Evolutionary conservation across 2,888 invertebrate genomes (phyloP), one percentile per base, ranked within the genome.

Genomic region (Hypena proboscidalis): DNA sequence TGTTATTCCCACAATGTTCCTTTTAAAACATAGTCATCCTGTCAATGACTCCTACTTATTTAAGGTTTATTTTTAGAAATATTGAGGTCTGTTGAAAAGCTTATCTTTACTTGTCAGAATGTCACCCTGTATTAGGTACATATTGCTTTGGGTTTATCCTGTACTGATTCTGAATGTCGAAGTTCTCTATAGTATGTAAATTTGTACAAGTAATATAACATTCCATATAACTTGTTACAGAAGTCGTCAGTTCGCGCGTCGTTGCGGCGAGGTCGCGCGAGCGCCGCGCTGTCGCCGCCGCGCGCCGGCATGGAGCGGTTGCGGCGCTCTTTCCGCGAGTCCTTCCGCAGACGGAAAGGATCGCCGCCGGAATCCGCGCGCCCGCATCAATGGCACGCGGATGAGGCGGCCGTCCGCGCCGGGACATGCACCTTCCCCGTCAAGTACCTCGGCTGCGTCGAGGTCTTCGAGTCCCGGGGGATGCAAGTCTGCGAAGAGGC

Each of bases 401-500:
- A 99, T 89, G 99, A 99, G 84, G 95, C 96, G 39, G 97, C 98
- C 34, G 99, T 99, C 14, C 93, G 99, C 29, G 96, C 97, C 39
- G 98, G 98, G 54, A 98, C 98, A 7, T 99, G 99, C 92, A 97
- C 96, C 74, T 99, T 99, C 92, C 95, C 97, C 63, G 99, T 99
- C 67, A 98, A 99, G 94, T 99, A 99, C 91, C 93, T 99, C 77
- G 99, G 99, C 58, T 98, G 99, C 85, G 98, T 99, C 31, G 99
- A 99, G 91, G 99, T 99, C 22, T 99, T 98, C 90, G 99, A 99
- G 91, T 99, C 99, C 4, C 94, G 99, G 76, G 99, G 99, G 33
- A 99, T 99, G 98, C 98, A 98, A 90, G 98, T 99, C 48, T 99
- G 99, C 92, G 99, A 99, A 86, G 99, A 99, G 86, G 99, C 99